Base-by-base conservation (phyloP, 2,113 vertebrate genomes). In the Labeo rohita region DNA sequence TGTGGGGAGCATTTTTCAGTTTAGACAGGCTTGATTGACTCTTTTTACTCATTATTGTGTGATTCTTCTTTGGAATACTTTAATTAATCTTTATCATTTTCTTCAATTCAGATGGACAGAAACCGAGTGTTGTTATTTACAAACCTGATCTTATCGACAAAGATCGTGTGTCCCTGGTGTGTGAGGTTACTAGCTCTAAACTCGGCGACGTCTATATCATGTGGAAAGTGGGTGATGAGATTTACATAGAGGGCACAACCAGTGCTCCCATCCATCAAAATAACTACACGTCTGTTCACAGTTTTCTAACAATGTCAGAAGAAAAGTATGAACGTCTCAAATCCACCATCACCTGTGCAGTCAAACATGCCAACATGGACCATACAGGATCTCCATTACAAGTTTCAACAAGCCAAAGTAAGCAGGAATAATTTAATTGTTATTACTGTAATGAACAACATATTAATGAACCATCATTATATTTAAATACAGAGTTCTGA, bases 171-270 rank as follows among this genome's bases (percentile, higher is more conserved):
- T 78, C 75, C 16, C 15, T 80, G 50, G 63, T 84, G 10, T 87
- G 86, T 87, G 82, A 87, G 75, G 75, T 87, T 74, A 78, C n/a
- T 36, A 72, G 50, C 52, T 5, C 50, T 68, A 6, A 65, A 66
- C 85, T 83, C 8, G 65, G 39, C 12, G 54, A 80, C 73, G 86
- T 84, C 3, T 87, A 84, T 18, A 45, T 84, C 11, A 87, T 61
- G 65, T 87, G 81, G 86, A 34, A 2, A 61, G 43, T 23, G 18
- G 23, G 3, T 21, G 3, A 59, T 47, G 6, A 11, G 2, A 23
- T 9, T 49, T 49, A 49, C 49, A 50, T 0, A 9, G 72, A 81
- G 39, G 79, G 34, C 8, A 15, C 2, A 28, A 78, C 36, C 9
- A 77, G 16, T 73, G 3, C 8, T 49, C 23, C 28, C 2, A 76